Evolutionary conservation across 2,113 vertebrate species (phyloP).

Genomic region (Bufo gargarizans): DNA sequence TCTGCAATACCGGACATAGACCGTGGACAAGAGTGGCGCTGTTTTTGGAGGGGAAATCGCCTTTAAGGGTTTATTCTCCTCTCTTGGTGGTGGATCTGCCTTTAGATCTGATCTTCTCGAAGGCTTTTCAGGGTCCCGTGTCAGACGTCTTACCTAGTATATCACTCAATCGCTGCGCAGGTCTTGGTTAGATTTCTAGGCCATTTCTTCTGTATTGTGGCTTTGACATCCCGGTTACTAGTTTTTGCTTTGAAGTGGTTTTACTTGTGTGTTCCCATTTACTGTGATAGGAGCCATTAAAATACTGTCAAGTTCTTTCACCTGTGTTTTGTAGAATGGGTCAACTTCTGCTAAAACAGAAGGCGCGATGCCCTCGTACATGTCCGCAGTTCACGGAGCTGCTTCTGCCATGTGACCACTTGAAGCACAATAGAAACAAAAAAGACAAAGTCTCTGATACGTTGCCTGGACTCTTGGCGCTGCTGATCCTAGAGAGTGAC

Average conservation of each 20-base stretch:
- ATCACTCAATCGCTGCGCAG: not conserved
- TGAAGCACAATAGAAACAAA: no score
- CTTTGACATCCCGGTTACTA: not conserved
- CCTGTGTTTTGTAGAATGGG: not conserved
- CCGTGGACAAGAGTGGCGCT: not conserved
- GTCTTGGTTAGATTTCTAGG: not conserved
- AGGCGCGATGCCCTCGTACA: not conserved
- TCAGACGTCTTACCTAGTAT: not conserved
- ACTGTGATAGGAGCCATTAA: not conserved
- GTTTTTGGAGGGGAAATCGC: not conserved
- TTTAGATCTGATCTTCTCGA: no score
- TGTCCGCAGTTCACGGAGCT: not conserved
- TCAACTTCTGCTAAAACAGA: not conserved
- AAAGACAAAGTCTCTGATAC: no score
- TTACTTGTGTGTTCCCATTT: not conserved
- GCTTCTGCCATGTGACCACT: no score
- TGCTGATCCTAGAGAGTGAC: no score
- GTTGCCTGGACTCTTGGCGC: no score
- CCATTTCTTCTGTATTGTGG: not conserved
- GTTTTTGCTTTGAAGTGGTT: conserved; percentile 30
- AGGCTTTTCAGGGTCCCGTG: not conserved
- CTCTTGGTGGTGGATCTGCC: no score
- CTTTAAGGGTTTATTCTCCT: no score
- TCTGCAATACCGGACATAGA: no score
- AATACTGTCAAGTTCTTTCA: not conserved